phyloP scores from a whole-genome alignment of 2,113 vertebrate genomes.

The Hiodon alosoides region DNA sequence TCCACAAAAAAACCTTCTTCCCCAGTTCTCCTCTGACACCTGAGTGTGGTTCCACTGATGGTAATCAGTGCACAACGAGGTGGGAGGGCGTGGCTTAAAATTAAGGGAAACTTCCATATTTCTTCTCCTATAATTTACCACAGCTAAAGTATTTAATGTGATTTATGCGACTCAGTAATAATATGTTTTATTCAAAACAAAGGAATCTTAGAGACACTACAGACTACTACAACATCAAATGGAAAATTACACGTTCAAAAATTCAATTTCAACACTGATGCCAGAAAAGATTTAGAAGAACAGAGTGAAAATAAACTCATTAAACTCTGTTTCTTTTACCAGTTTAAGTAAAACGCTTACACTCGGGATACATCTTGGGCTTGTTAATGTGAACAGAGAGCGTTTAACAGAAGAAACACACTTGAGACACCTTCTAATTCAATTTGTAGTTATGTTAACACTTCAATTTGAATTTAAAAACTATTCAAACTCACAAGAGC shows the following conservation, averaged over 20 bases:
- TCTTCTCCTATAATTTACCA: neutral
- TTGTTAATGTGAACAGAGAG: neutral
- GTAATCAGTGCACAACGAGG: too few species aligned
- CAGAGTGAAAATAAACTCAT: slow-evolving; percentile 45
- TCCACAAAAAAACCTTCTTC: too few species aligned
- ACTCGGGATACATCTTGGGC: neutral
- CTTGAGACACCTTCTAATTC: too few species aligned
- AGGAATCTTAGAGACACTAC: neutral
- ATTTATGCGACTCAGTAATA: neutral
- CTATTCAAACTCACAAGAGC: neutral
- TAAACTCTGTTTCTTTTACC: slow-evolving; percentile 21
- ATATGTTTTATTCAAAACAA: slow-evolving; percentile 6
- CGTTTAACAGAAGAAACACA: too few species aligned
- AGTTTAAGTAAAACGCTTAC: slow-evolving; percentile 15
- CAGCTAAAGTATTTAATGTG: neutral
- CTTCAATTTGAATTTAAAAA: neutral
- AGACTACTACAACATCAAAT: neutral
- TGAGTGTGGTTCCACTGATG: too few species aligned
- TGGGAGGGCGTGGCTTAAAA: neutral
- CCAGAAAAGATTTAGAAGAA: slow-evolving; percentile 38
- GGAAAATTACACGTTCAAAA: neutral
- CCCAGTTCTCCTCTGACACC: too few species aligned
- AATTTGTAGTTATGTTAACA: slow-evolving; percentile 2
- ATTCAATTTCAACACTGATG: slow-evolving; percentile 38
- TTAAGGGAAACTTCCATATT: neutral